Evolutionary conservation across 2,113 vertebrate species (phyloP).

Genomic region (Tychaedon coryphoeus): DNA sequence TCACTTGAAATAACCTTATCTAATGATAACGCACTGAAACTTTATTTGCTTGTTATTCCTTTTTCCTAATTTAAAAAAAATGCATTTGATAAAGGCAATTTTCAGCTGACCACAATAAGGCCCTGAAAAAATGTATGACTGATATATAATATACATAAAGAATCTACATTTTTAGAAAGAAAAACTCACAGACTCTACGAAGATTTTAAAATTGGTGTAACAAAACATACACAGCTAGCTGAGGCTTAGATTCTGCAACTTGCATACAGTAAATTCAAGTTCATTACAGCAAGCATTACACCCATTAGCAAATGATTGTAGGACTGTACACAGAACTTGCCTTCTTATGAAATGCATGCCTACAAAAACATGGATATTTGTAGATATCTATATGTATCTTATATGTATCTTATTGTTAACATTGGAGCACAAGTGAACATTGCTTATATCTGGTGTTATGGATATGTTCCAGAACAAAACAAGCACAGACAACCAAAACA

Average conservation of each 20-base stretch:
- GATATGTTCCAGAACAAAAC: not conserved
- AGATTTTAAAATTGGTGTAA: not conserved
- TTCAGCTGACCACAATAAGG: not conserved
- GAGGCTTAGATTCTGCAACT: not conserved
- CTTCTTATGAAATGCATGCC: not conserved
- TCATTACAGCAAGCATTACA: not conserved
- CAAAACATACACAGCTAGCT: not conserved
- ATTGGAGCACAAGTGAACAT: not conserved
- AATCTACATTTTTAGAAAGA: not conserved
- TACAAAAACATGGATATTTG: not conserved
- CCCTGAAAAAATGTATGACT: not conserved
- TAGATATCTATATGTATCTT: not conserved
- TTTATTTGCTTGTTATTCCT: not conserved
- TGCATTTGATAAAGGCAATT: not conserved
- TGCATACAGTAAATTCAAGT: not conserved
- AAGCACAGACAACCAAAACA: not conserved
- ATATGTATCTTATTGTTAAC: not conserved
- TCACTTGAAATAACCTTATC: not conserved
- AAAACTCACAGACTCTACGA: not conserved
- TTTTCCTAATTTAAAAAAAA: not conserved
- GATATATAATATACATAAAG: not conserved
- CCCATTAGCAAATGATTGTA: not conserved
- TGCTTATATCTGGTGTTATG: not conserved
- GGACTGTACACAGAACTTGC: not conserved
- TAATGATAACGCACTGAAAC: not conserved